Base-by-base conservation (phyloP, 2,113 vertebrate species). In the Myotis davidii region DNA sequence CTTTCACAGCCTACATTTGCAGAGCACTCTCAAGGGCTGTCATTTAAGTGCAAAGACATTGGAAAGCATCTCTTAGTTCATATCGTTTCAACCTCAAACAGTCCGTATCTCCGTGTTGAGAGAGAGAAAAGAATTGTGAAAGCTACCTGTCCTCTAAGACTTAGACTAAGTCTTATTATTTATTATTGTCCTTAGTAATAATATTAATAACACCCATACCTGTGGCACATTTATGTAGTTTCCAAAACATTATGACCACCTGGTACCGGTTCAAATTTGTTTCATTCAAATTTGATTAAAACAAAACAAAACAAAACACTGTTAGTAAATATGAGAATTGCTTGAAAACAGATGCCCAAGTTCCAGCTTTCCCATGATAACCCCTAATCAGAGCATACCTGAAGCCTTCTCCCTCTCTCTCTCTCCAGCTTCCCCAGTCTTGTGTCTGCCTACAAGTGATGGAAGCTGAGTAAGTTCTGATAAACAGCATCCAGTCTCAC, bases 71-170 rank as follows among this genome's bases (percentile, higher is more conserved):
- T 92, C 25, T 67, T 72, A 77, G n/a, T n/a, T 84, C 48, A 27
- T 42, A 21, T n/a, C 25, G 86, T 64, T 86, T 34, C 23, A 96
- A 84, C 45, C 32, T 79, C 69, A 79, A 48, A 82, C 1, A 85
- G 14, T 61, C 45, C 34, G 5, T 52, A 32, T 27, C 48, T 72
- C 39, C 21, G 73, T 64, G 87, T 2, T n/a, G n/a, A n/a, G n/a
- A n/a, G n/a, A n/a, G n/a, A n/a, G n/a, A n/a, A 91, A 6, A 73
- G 73, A 90, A 90, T 91, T 37, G 6, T 54, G 61, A 96, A 91
- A 88, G 74, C 6, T 25, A 39, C n/a, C 23, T 85, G 27, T 13
- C 34, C 13, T 73, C 72, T 78, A 48, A 69, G 78, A 94, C 70
- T 78, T 12, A 90, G 72, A 61, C 9, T 65, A 73, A 82, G 65